Conservation (phyloP, 1,140 invertebrate species). For the Lepeophtheirus salmonis region DNA sequence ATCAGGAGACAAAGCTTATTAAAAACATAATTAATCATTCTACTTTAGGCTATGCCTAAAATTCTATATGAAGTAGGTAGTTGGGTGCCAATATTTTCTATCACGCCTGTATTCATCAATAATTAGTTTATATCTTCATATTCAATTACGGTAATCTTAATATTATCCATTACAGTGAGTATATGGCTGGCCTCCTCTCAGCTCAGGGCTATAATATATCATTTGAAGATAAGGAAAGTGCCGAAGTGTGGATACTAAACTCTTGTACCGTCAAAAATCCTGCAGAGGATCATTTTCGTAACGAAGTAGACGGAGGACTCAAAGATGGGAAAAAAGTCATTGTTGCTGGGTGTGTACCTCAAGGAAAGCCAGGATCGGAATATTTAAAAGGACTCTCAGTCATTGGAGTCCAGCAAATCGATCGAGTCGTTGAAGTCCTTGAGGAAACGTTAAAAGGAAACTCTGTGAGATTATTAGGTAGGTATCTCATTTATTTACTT, state of each 20-base stretch:
- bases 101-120: no score
- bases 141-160: no score
- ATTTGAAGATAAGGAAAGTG: slow-evolving; percentile 45
- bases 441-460: slow-evolving; percentile 86
- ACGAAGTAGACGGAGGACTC: slow-evolving; percentile 44
- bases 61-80: no score
- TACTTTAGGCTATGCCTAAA: no score
- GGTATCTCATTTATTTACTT: no score
- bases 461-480: no score
- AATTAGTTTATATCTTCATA: no score
- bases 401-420: slow-evolving; percentile 93
- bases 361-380: slow-evolving; percentile 31
- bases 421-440: slow-evolving; percentile 93
- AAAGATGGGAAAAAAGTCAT: slow-evolving; percentile 63
- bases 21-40: no score
- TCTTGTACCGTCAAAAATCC: slow-evolving; percentile 96
- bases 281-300: slow-evolving; percentile 81
- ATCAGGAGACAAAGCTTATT: no score
- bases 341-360: slow-evolving; percentile 88
- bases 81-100: no score
- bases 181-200: slow-evolving; percentile 85
- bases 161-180: slow-evolving; percentile 43
- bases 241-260: slow-evolving; percentile 86
- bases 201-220: slow-evolving; percentile 68
- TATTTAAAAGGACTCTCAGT: slow-evolving; percentile 67